A percentile compares a stretch with the other conserved stretches of the same genome.
phyloP scores from a whole-genome alignment of 2,888 invertebrate genomes.

The Trichacis sp. region DNA sequence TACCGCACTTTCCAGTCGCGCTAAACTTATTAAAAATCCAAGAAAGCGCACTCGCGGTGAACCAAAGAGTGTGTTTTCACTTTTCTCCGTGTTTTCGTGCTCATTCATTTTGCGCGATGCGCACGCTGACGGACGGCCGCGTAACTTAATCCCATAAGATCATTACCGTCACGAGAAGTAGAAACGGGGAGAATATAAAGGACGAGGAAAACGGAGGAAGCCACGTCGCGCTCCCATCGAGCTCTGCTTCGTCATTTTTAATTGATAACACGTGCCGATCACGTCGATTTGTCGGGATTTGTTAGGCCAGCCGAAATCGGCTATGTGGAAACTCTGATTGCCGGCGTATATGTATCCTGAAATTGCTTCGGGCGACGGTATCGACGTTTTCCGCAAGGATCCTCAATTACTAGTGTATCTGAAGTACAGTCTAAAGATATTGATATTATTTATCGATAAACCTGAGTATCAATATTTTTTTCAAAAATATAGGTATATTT shows the following conservation, averaged over 20 bases:
- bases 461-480: too few species aligned
- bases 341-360: conserved; percentile 31
- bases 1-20: neutral
- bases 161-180: conserved; percentile 54
- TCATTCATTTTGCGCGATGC: conserved; percentile 32
- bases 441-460: too few species aligned
- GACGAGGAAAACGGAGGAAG: conserved; percentile 26
- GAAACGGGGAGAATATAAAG: conserved; percentile 16
- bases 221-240: conserved; percentile 1
- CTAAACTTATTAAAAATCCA: neutral
- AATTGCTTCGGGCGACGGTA: conserved; percentile 37
- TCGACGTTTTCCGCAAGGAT: conserved; percentile 38
- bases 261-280: conserved; percentile 65
- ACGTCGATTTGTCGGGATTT: conserved; percentile 58
- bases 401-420: conserved; percentile 40
- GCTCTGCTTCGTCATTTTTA: conserved; percentile 64
- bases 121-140: conserved; percentile 28
- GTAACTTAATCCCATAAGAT: conserved; percentile 64
- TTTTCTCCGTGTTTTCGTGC: conserved; percentile 27
- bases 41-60: neutral
- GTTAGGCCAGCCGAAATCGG: conserved; percentile 48
- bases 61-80: neutral
- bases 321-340: conserved; percentile 41
- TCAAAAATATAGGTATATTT: too few species aligned
- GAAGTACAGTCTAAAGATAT: too few species aligned